These are phyloP conservation scores for Smittia sp. DNA, from an alignment of 2,888 invertebrate species.

Conservation along the genomic window DNA sequence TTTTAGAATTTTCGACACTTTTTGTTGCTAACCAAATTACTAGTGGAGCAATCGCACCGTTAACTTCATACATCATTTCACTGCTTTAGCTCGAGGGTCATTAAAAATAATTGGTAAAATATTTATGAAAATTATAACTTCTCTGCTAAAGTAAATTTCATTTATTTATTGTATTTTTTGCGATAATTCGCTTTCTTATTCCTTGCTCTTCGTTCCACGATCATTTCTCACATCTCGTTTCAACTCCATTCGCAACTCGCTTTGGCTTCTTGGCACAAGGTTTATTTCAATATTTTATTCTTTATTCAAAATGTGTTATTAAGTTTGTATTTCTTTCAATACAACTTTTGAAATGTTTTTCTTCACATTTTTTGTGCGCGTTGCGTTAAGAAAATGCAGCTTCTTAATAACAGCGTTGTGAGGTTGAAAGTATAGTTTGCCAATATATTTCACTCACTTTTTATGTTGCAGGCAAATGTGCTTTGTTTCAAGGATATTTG, in stretches of 20 bases:
- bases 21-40: background rate
- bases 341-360: slow-evolving; percentile 16
- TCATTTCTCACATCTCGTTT: background rate
- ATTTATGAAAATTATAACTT: slow-evolving; percentile 23
- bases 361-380: background rate
- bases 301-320: slow-evolving; percentile 37
- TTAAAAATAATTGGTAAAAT: slow-evolving; percentile 8
- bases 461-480: no score
- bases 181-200: slow-evolving; percentile 24
- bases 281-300: slow-evolving; percentile 37
- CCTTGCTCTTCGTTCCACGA: background rate
- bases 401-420: slow-evolving; percentile 29
- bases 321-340: slow-evolving; percentile 36
- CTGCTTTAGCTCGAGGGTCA: background rate
- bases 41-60: background rate
- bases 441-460: background rate
- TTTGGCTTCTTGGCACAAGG: slow-evolving; percentile 32
- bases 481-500: no score
- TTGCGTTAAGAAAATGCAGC: slow-evolving; percentile 34
- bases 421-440: background rate
- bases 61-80: background rate
- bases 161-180: slow-evolving; percentile 35
- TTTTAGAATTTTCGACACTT: background rate
- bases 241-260: background rate
- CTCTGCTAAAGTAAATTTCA: slow-evolving; percentile 28